phyloP scores from a whole-genome alignment of 2,888 invertebrate species.

The Pammene fasciana region DNA sequence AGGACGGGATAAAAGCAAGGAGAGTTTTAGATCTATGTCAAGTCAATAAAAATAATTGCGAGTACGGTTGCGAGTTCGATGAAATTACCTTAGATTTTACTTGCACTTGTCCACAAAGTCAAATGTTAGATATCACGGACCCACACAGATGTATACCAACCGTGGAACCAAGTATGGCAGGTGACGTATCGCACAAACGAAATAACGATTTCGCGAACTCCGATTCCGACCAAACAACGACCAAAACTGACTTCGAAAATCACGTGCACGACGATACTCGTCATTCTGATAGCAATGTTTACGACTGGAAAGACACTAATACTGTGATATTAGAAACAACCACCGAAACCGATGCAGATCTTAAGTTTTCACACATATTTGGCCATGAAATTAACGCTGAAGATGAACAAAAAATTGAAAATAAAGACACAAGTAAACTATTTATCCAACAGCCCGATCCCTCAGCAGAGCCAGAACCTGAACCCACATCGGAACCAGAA shows the following conservation, averaged over 20 bases:
- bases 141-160: constrained; percentile 74
- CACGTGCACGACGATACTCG: constrained; percentile 56
- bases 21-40: constrained; percentile 86
- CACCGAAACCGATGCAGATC: constrained; percentile 60
- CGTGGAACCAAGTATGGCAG: constrained; percentile 51
- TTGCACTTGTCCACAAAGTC: constrained; percentile 85
- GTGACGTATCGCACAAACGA: constrained; percentile 51
- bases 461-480: constrained; percentile 35
- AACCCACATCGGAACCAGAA: constrained; percentile 48
- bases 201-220: constrained; percentile 52
- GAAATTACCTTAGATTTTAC: constrained; percentile 84
- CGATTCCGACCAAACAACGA: constrained; percentile 55
- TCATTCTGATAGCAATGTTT: constrained; percentile 51
- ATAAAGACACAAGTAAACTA: constrained; percentile 44
- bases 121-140: constrained; percentile 66
- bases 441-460: constrained; percentile 50
- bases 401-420: constrained; percentile 47
- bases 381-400: constrained; percentile 54
- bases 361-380: constrained; percentile 67
- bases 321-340: constrained; percentile 57
- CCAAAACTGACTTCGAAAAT: constrained; percentile 56
- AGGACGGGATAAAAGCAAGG: constrained; percentile 65
- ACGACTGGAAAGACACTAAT: constrained; percentile 68
- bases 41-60: constrained; percentile 86
- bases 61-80: constrained; percentile 87